A percentile compares a stretch with the other conserved stretches of the same genome.
Conservation (phyloP, 1,140 invertebrate species). For the Alviniconcha marisindica region DNA sequence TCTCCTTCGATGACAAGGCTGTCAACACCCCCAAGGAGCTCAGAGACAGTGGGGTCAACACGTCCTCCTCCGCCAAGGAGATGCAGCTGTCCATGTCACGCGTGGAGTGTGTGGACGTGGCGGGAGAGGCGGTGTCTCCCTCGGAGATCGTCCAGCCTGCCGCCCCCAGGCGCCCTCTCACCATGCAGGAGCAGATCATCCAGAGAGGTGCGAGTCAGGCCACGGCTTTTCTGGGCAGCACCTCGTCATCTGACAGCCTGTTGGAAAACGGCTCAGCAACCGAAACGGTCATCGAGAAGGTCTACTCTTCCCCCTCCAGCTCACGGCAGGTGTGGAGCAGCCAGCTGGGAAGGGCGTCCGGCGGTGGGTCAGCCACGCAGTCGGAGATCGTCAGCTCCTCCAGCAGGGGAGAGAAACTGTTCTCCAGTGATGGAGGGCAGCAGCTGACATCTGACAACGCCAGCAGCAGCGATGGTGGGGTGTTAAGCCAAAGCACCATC, state of each 20-base stretch:
- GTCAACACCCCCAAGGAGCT: constrained; percentile 49
- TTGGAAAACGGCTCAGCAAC: background rate
- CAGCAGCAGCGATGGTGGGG: background rate
- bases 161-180: background rate
- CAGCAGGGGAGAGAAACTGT: background rate
- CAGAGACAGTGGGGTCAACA: constrained; percentile 11
- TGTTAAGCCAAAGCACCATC: background rate
- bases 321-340: background rate
- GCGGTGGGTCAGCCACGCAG: background rate
- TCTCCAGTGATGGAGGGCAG: background rate
- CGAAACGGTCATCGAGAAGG: background rate
- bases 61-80: background rate
- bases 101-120: constrained; percentile 10
- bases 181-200: constrained; percentile 27
- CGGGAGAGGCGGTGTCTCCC: background rate
- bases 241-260: constrained; percentile 8
- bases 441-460: too few relatives aligned
- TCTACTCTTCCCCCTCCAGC: background rate
- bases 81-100: background rate
- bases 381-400: background rate
- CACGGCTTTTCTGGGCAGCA: constrained; percentile 21
- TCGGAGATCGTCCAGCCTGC: background rate
- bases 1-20: constrained; percentile 52
- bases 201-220: constrained; percentile 28
- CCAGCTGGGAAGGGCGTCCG: background rate